Conservation (phyloP, 1,140 invertebrate species). For the Liolophura sinensis region DNA sequence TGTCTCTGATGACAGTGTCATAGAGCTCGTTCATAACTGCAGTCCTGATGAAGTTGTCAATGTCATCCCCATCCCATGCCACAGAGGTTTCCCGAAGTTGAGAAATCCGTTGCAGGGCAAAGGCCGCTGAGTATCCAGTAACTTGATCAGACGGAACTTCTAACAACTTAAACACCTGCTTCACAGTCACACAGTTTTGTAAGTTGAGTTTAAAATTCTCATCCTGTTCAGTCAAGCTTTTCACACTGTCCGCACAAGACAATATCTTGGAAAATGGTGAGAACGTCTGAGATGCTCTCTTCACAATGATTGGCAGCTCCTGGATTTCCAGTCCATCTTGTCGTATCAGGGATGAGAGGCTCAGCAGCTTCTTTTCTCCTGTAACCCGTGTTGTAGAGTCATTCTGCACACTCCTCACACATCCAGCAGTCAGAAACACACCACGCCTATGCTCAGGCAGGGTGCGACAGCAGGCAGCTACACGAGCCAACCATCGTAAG, state of each 20-base stretch:
- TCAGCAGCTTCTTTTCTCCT: conserved; percentile 20
- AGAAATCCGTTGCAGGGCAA: conserved; percentile 62
- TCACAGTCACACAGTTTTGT: conserved; percentile 39
- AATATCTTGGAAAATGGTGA: conserved; percentile 20
- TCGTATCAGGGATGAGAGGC: conserved; percentile 66
- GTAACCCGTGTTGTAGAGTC: too few relatives aligned
- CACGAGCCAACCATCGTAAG: too few relatives aligned
- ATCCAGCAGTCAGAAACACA: too few relatives aligned
- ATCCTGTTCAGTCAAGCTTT: conserved; percentile 46
- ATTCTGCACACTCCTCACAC: too few relatives aligned
- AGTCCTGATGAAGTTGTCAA: conserved; percentile 37
- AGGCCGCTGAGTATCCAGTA: conserved; percentile 61
- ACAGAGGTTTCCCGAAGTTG: conserved; percentile 61
- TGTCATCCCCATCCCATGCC: conserved; percentile 50
- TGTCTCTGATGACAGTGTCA: conserved; percentile 32
- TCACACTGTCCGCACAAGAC: conserved; percentile 11
- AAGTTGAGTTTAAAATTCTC: conserved; percentile 54
- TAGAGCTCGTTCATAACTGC: conserved; percentile 45
- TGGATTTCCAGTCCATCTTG: conserved; percentile 71
- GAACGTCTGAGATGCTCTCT: conserved; percentile 56
- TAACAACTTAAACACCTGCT: conserved; percentile 50
- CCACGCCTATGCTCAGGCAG: too few relatives aligned
- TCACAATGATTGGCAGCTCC: conserved; percentile 71
- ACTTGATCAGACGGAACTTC: conserved; percentile 62
- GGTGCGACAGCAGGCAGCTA: too few relatives aligned